phyloP scores from a whole-genome alignment of 2,797 vertebrate species.

The Tamandua tetradactyla region DNA sequence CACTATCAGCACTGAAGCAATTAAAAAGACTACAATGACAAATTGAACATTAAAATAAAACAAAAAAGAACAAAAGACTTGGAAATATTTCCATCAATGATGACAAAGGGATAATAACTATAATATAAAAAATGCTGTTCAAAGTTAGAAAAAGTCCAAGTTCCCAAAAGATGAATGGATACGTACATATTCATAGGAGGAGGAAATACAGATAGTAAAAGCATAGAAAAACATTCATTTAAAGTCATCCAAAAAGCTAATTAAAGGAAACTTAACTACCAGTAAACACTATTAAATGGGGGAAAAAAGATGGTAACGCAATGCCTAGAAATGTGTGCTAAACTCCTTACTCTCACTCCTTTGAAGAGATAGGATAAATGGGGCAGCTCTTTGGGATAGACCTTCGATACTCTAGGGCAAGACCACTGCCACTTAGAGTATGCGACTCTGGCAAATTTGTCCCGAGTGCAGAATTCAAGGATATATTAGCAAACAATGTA shows the following conservation, averaged over 20 bases:
- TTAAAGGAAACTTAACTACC: constrained; percentile 23
- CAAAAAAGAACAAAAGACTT: not conserved
- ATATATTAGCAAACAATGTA: not conserved
- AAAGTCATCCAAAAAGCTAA: constrained; percentile 20
- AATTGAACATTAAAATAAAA: constrained; percentile 35
- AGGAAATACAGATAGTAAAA: not conserved
- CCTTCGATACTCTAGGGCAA: not conserved
- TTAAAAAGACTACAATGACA: constrained; percentile 10
- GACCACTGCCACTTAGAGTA: not conserved
- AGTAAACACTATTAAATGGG: constrained; percentile 9
- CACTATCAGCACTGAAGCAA: not conserved
- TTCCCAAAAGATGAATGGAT: not conserved
- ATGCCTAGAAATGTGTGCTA: not conserved
- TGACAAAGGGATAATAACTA: constrained; percentile 3
- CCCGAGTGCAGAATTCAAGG: not conserved
- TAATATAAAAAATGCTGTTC: constrained; percentile 21
- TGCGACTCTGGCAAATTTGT: constrained; percentile 14
- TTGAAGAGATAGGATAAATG: not conserved
- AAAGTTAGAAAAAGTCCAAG: constrained; percentile 34
- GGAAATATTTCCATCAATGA: constrained; percentile 31
- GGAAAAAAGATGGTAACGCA: not conserved
- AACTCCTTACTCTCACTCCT: not conserved
- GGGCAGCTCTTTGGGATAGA: not conserved
- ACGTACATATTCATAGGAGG: not conserved
- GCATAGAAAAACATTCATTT: not conserved